Evolutionary conservation across 1,140 invertebrate genomes (phyloP).

Genomic region (Arctopsyche grandis): DNA sequence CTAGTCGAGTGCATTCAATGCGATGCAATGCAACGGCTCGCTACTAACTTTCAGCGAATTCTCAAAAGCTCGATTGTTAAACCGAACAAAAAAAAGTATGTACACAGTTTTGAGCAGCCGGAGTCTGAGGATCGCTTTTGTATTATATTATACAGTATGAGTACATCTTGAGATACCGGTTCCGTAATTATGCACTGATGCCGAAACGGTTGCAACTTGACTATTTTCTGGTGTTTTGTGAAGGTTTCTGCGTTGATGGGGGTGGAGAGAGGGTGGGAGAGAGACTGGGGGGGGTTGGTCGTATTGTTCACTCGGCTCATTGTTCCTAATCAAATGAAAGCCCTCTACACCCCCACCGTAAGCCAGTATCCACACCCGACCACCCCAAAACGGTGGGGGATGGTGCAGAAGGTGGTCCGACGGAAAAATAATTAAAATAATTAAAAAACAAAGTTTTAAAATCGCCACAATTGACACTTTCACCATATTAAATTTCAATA

Average conservation of each 20-base stretch:
- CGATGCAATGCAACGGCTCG: too few relatives aligned
- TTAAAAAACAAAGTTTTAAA: too few relatives aligned
- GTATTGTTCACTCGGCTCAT: constrained; percentile 50
- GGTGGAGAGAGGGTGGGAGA: background rate
- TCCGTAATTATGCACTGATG: background rate
- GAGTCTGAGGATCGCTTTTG: background rate
- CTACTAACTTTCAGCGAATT: too few relatives aligned
- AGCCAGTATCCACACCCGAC: background rate
- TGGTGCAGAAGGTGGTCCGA: constrained; percentile 10
- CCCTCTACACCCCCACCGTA: constrained; percentile 35
- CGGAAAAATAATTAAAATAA: too few relatives aligned
- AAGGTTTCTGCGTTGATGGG: constrained; percentile 4
- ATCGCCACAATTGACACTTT: too few relatives aligned
- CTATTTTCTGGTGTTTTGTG: constrained; percentile 18
- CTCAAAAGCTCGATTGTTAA: background rate
- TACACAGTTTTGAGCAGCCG: background rate
- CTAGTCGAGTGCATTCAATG: background rate
- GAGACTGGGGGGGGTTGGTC: constrained; percentile 5
- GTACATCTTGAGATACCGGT: too few relatives aligned
- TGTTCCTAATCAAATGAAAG: constrained; percentile 54
- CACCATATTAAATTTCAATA: too few relatives aligned
- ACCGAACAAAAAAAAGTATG: background rate
- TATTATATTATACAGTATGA: too few relatives aligned
- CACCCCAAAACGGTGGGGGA: constrained; percentile 6
- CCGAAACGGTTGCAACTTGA: constrained; percentile 18